These are phyloP conservation scores for Candoia aspera DNA, from an alignment of 2,113 vertebrate species.

Conservation along the genomic window DNA sequence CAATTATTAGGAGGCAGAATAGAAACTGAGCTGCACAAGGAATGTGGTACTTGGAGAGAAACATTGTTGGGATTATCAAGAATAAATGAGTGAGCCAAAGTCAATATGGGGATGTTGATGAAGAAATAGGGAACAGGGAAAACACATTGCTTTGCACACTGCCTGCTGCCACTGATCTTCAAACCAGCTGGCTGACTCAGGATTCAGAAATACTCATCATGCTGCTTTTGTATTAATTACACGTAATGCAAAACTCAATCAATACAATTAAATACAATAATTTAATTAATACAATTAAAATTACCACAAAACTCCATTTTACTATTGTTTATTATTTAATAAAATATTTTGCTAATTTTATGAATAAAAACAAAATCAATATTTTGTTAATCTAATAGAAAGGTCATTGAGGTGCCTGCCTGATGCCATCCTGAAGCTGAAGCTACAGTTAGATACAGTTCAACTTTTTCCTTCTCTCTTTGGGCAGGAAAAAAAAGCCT, in stretches of 20 bases:
- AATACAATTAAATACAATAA: not conserved
- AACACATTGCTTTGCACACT: not conserved
- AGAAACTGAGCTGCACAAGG: not conserved
- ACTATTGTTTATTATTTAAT: not conserved
- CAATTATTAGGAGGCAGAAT: not conserved
- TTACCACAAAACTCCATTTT: not conserved
- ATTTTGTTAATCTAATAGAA: not conserved
- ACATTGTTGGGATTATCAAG: not conserved
- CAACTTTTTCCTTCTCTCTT: not conserved
- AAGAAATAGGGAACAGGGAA: not conserved
- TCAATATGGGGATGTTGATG: not conserved
- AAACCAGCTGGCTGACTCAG: not conserved
- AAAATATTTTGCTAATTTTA: not conserved
- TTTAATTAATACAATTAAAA: not conserved
- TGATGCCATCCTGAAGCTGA: not conserved
- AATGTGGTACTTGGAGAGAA: not conserved
- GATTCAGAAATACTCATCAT: not conserved
- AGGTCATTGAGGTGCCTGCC: not conserved
- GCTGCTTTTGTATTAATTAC: not conserved
- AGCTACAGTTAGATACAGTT: conserved; percentile 28
- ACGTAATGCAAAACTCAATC: not conserved
- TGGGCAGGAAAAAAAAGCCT: not conserved
- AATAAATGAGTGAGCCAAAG: not conserved
- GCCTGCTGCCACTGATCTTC: not conserved
- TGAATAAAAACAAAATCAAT: not conserved